Evolutionary conservation across 2,888 invertebrate genomes (phyloP).

Genomic region (Acanthopleura granulata): DNA sequence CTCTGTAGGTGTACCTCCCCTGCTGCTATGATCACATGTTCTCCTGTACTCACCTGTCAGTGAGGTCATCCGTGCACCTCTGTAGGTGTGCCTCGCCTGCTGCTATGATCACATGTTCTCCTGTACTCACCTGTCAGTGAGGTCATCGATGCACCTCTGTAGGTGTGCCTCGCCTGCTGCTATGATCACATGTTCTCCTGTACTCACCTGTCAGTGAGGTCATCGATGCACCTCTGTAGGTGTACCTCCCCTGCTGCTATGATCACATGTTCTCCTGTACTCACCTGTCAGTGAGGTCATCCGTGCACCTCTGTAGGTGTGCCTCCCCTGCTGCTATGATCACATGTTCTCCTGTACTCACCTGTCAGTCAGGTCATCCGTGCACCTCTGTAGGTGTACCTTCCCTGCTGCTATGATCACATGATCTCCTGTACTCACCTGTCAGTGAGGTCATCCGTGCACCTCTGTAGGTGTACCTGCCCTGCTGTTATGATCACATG

Average conservation of each 20-base stretch:
- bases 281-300: too few species aligned
- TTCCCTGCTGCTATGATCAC: slow-evolving; percentile 92
- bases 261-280: slow-evolving; percentile 92
- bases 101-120: slow-evolving; percentile 94
- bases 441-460: slow-evolving; percentile 88
- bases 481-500: slow-evolving; percentile 95
- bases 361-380: slow-evolving; percentile 86
- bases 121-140: too few species aligned
- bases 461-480: slow-evolving; percentile 96
- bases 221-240: slow-evolving; percentile 93
- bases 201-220: slow-evolving; percentile 78
- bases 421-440: slow-evolving; percentile 57
- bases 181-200: too few species aligned
- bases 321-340: slow-evolving; percentile 96
- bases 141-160: too few species aligned
- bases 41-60: slow-evolving; percentile 76
- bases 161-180: too few species aligned
- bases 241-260: slow-evolving; percentile 98
- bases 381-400: slow-evolving; percentile 94
- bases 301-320: slow-evolving; percentile 89
- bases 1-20: slow-evolving; percentile 81
- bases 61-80: slow-evolving; percentile 93
- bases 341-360: slow-evolving; percentile 87
- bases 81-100: slow-evolving; percentile 98
- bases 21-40: too few species aligned